Evolutionary conservation across 2,797 vertebrate genomes (phyloP), one percentile per base, ranked within the genome.

Genomic region (Vireo griseus): DNA sequence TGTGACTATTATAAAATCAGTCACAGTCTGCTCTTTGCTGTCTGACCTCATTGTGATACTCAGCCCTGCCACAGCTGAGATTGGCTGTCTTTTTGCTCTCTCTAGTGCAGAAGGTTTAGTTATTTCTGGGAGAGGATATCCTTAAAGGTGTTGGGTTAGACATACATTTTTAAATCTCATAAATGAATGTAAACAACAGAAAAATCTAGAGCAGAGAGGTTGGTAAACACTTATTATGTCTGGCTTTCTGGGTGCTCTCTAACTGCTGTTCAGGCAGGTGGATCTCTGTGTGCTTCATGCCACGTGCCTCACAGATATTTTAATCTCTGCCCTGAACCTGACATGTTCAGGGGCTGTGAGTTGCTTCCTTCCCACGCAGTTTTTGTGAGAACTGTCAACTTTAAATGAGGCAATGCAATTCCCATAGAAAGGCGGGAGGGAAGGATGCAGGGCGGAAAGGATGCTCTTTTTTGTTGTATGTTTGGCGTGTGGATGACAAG

Each of bases 261-360:
- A 31, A 16, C 72, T 91, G 54, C 68, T 81, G 24, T 65, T 88
- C 33, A 65, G 73, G 48, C 82, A 69, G 87, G 58, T 92, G 82
- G 58, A 68, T 88, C 58, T 71, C 50, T 33, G 24, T 61, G 61
- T 66, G 25, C 52, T 88, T 82, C 33, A 37, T 78, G 71, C 77
- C 80, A 81, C 1, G 3, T 92, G 84, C 62, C 39, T 91, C 71
- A 29, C 71, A 63, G 90, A 61, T 90, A 86, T 82, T 92, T 95
- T 94, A 79, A 86, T 90, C 82, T 81, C 82, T 96, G 92, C 57
- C 91, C 52, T 84, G 83, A 40, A 84, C 48, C 63, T 78, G 42
- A 24, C 58, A 26, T 31, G 35, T 91, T 93, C 73, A 54, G 67
- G 90, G 50, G n/a, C 63, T 81, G 21, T 1, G 3, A 52, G 51